phyloP scores from a whole-genome alignment of 2,113 vertebrate species.

The Ceyx melanurus region DNA sequence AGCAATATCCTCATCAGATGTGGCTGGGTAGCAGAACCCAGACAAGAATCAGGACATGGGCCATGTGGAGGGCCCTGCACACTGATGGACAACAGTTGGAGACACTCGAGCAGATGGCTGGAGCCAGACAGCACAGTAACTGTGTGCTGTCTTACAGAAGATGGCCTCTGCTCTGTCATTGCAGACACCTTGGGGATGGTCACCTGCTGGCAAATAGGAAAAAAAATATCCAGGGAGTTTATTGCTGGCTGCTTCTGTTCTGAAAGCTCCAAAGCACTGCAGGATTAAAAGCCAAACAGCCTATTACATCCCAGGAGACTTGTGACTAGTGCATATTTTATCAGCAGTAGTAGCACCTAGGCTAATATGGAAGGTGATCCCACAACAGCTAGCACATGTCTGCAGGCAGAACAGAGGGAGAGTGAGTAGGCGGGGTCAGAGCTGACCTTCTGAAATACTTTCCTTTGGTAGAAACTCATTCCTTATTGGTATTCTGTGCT shows the following conservation, averaged over 20 bases:
- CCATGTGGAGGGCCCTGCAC: neutral
- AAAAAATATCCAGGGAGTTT: neutral
- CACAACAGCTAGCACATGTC: neutral
- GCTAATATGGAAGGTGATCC: neutral
- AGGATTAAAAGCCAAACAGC: neutral
- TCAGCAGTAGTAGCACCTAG: neutral
- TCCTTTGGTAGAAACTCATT: neutral
- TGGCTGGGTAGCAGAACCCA: neutral
- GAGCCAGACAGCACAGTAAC: accelerated
- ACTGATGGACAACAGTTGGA: neutral
- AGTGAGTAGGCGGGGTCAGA: neutral
- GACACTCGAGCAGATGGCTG: neutral
- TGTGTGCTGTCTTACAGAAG: neutral
- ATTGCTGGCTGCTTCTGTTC: neutral
- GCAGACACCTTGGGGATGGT: neutral
- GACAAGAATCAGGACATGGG: neutral
- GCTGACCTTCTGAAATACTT: neutral
- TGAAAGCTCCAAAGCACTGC: neutral
- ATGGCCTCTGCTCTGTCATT: neutral
- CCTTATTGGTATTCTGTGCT: neutral
- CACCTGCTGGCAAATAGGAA: neutral
- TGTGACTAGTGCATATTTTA: neutral
- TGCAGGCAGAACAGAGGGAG: neutral
- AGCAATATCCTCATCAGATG: neutral
- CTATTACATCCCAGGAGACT: neutral